Percentiles rank a stretch among this genome's conserved stretches.
Conservation (phyloP, 2,113 vertebrate species). For the Haemorhous mexicanus region DNA sequence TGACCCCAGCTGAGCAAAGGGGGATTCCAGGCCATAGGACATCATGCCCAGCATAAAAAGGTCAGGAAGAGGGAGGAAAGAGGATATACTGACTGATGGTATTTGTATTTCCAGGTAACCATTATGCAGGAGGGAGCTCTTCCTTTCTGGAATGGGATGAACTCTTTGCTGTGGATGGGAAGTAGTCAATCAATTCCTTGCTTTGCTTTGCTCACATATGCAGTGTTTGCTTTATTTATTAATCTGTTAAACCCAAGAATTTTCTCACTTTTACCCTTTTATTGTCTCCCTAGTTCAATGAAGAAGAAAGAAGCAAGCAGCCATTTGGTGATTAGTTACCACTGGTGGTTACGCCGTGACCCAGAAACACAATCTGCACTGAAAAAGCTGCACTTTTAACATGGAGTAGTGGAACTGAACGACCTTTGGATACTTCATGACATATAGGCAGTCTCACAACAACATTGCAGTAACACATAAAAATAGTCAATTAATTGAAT, state of each 20-base stretch:
- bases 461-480: no score
- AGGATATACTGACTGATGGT: rapidly evolving
- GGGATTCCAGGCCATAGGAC: not conserved
- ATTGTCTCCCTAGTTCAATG: no score
- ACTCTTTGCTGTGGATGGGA: not conserved
- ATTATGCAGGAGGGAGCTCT: not conserved
- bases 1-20: not conserved
- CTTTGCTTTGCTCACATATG: not conserved
- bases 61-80: not conserved
- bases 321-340: no score
- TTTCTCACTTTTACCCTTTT: not conserved
- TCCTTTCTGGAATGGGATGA: not conserved
- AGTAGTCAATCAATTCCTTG: not conserved
- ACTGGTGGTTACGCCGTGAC: no score
- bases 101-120: not conserved
- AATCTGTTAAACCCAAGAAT: not conserved
- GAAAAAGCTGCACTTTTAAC: no score
- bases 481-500: no score
- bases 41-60: not conserved
- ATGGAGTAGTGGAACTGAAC: not conserved
- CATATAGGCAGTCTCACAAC: not conserved
- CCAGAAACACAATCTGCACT: no score
- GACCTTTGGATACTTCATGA: not conserved
- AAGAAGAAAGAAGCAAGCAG: not conserved
- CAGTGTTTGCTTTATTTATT: not conserved